Conservation (phyloP, 2,888 invertebrate genomes). For the Argyresthia goedartella region DNA sequence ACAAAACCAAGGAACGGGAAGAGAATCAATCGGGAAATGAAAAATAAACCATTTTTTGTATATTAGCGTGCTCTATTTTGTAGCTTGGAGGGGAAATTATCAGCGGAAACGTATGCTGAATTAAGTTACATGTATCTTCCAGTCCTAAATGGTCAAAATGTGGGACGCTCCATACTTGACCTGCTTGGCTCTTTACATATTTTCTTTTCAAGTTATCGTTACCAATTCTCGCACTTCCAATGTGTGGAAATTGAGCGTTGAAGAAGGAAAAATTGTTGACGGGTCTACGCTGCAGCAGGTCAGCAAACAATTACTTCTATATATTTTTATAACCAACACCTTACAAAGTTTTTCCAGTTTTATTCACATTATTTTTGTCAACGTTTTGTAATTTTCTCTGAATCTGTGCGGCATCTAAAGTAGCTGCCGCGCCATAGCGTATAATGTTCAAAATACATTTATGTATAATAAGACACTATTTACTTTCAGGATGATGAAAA, state of each 20-base stretch:
- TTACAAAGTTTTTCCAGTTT: too few relatives aligned
- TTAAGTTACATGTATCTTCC: conserved; percentile 17
- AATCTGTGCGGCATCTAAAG: too few relatives aligned
- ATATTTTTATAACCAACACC: conserved; percentile 45
- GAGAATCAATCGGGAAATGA: background rate
- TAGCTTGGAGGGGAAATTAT: background rate
- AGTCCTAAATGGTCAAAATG: conserved; percentile 48
- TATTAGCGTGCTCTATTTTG: background rate
- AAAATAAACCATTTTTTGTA: background rate
- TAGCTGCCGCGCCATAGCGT: too few relatives aligned
- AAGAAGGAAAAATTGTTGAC: conserved; percentile 81
- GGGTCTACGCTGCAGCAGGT: conserved; percentile 70
- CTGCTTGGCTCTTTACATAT: conserved; percentile 77
- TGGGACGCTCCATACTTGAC: conserved; percentile 70
- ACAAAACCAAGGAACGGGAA: background rate
- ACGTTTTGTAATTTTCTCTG: too few relatives aligned
- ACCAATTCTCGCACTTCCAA: conserved; percentile 87
- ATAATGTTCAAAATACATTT: too few relatives aligned
- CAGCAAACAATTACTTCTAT: conserved; percentile 21
- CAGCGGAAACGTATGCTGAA: background rate
- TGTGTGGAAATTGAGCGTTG: conserved; percentile 84
- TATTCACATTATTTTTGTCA: too few relatives aligned
- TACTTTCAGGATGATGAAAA: conserved; percentile 56
- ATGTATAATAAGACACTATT: too few relatives aligned
- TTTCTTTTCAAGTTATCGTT: conserved; percentile 77